phyloP scores from a whole-genome alignment of 2,888 invertebrate species.

The Parasteatoda lunata region DNA sequence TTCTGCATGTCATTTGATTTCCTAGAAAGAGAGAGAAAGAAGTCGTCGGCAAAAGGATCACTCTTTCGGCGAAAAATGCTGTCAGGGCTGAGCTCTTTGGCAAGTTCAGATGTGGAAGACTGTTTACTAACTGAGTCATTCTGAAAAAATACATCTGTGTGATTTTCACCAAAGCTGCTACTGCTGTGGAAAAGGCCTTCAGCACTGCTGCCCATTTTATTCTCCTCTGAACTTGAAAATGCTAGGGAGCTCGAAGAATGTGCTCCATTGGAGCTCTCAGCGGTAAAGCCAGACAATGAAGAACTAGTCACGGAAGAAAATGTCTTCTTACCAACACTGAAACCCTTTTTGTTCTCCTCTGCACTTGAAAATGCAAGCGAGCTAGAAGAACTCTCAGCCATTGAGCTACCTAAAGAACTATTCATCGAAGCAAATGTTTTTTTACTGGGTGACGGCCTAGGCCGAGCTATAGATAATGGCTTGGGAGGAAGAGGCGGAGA shows the following conservation, averaged over 20 bases:
- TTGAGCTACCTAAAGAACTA: neutral
- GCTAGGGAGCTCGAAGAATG: conserved; percentile 53
- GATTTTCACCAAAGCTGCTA: conserved; percentile 26
- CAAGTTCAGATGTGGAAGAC: conserved; percentile 11
- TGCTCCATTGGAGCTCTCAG: conserved; percentile 33
- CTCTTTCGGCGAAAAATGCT: conserved; percentile 64
- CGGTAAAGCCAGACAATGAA: too few relatives aligned
- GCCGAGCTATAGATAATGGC: conserved; percentile 14
- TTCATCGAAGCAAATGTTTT: conserved; percentile 13
- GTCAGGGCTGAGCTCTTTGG: conserved; percentile 38
- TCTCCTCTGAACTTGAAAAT: conserved; percentile 37
- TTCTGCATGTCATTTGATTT: conserved; percentile 8
- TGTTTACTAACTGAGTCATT: neutral
- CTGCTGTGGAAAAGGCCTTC: conserved; percentile 43
- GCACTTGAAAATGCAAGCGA: conserved; percentile 33
- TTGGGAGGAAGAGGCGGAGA: conserved; percentile 49
- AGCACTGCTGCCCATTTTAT: conserved; percentile 20
- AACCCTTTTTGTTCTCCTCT: conserved; percentile 18
- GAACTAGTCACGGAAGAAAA: neutral
- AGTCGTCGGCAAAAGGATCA: conserved; percentile 69
- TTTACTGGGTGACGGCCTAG: conserved; percentile 28
- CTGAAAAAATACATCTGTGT: conserved; percentile 26
- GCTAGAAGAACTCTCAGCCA: neutral
- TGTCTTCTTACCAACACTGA: conserved; percentile 8
- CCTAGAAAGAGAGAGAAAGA: conserved; percentile 60